Evolutionary conservation across 2,113 vertebrate species (phyloP).

Genomic region (Platichthys flesus): DNA sequence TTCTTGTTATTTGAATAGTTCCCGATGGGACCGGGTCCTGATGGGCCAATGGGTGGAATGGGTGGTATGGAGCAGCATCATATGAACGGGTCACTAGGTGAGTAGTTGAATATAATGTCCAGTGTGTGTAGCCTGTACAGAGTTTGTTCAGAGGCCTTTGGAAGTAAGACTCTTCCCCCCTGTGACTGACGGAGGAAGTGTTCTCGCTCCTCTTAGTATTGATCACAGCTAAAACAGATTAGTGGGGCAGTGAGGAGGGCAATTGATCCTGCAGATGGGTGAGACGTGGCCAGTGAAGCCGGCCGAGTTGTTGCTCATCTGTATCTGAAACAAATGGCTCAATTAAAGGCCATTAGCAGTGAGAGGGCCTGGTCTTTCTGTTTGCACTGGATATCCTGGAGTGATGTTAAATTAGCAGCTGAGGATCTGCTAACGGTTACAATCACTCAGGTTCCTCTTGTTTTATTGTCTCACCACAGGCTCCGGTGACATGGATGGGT

Average conservation of each 20-base stretch:
- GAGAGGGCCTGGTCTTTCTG: conserved; percentile 16
- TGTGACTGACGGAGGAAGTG: conserved; percentile 49
- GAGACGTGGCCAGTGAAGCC: conserved; percentile 48
- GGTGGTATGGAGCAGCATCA: conserved; percentile 91
- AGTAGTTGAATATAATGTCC: conserved; percentile 20
- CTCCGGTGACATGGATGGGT: conserved; percentile 90
- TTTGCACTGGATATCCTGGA: conserved; percentile 26
- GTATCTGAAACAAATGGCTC: conserved; percentile 65
- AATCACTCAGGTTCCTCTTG: conserved; percentile 13
- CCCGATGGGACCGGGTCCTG: conserved; percentile 88
- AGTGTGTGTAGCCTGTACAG: neutral
- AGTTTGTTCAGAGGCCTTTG: conserved; percentile 4
- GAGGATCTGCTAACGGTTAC: neutral
- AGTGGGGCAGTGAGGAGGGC: conserved; percentile 46
- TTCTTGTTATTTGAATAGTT: conserved; percentile 78
- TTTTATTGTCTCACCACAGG: conserved; percentile 75
- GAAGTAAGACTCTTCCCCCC: conserved; percentile 61
- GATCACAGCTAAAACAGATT: conserved; percentile 61
- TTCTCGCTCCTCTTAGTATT: conserved; percentile 18
- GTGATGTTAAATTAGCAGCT: conserved; percentile 5
- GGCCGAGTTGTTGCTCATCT: conserved; percentile 52
- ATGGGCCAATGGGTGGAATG: conserved; percentile 90
- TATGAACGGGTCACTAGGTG: conserved; percentile 94
- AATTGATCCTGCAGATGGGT: conserved; percentile 59
- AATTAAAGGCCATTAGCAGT: conserved; percentile 56